Evolutionary conservation across 2,797 vertebrate species (phyloP).

Genomic region (Ctenosaura bakeri): DNA sequence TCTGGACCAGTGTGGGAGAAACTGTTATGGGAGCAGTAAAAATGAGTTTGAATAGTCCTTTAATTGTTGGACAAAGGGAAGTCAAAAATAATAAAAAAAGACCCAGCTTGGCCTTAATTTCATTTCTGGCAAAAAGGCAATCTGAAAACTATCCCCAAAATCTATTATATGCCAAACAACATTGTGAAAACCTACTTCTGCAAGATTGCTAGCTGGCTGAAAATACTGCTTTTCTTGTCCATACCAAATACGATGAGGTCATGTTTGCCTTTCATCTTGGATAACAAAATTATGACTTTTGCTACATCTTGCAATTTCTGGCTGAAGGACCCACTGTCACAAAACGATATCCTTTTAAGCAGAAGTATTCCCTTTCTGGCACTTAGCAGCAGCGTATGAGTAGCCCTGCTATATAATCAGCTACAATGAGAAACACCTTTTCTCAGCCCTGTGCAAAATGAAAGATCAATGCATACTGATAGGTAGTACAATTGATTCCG

Average conservation of each 20-base stretch:
- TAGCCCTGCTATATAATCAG: slow-evolving; percentile 54
- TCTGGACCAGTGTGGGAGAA: background rate
- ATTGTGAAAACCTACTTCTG: slow-evolving; percentile 54
- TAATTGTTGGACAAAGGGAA: slow-evolving; percentile 41
- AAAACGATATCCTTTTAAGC: slow-evolving; percentile 50
- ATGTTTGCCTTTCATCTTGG: slow-evolving; percentile 68
- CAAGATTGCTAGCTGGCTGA: slow-evolving; percentile 65
- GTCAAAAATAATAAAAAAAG: slow-evolving; percentile 14
- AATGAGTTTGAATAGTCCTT: background rate
- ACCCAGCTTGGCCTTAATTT: slow-evolving; percentile 45
- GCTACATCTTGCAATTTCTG: slow-evolving; percentile 46
- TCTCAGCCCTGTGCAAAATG: slow-evolving; percentile 15
- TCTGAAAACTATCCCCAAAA: slow-evolving; percentile 29
- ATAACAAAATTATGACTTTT: slow-evolving; percentile 69
- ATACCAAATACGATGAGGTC: slow-evolving; percentile 68
- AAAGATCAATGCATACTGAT: slow-evolving; percentile 35
- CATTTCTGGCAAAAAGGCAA: slow-evolving; percentile 46
- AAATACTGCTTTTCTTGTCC: slow-evolving; percentile 53
- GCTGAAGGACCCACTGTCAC: slow-evolving; percentile 50
- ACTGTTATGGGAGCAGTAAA: background rate
- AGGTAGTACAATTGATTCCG: slow-evolving; percentile 14
- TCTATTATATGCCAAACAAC: slow-evolving; percentile 58
- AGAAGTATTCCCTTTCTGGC: slow-evolving; percentile 44
- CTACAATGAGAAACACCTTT: slow-evolving; percentile 49
- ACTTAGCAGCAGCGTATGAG: slow-evolving; percentile 8